Evolutionary conservation across 30 jellyfish, hydroid and myxozoan species (phyloP).

Genomic region (Hydractinia echinata): DNA sequence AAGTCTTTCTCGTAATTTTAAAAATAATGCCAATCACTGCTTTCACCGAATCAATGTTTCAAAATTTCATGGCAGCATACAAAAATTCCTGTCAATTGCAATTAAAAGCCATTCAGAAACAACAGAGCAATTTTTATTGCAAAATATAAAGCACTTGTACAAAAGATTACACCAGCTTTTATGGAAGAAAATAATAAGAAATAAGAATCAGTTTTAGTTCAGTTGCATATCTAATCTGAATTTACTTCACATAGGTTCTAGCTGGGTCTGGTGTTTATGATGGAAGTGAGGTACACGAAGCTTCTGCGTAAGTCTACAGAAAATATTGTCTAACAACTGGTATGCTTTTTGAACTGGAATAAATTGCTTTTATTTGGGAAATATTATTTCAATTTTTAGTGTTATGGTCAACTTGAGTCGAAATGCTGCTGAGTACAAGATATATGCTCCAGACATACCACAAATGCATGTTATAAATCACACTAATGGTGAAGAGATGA

Average conservation of each 20-base stretch:
- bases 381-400: conserved; percentile 22
- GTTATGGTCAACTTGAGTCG: conserved; percentile 83
- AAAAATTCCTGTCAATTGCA: too few species aligned
- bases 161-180: too few species aligned
- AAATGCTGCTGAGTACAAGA: conserved; percentile 56
- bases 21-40: too few species aligned
- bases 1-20: too few species aligned
- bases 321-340: not conserved
- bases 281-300: conserved; percentile 93
- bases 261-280: conserved; percentile 95
- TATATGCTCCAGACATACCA: conserved; percentile 85
- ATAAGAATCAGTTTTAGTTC: too few species aligned
- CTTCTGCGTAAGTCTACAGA: conserved; percentile 77
- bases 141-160: too few species aligned
- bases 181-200: too few species aligned
- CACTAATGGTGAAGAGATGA: conserved; percentile 79
- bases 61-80: too few species aligned
- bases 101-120: too few species aligned
- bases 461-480: conserved; percentile 94
- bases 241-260: conserved; percentile 37
- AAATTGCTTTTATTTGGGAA: not conserved
- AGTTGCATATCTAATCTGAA: too few species aligned
- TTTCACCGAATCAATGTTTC: too few species aligned
- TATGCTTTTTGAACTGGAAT: not conserved
- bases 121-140: too few species aligned